Base-by-base conservation (phyloP, 2,797 vertebrate species). In the Danio jaintianensis region DNA sequence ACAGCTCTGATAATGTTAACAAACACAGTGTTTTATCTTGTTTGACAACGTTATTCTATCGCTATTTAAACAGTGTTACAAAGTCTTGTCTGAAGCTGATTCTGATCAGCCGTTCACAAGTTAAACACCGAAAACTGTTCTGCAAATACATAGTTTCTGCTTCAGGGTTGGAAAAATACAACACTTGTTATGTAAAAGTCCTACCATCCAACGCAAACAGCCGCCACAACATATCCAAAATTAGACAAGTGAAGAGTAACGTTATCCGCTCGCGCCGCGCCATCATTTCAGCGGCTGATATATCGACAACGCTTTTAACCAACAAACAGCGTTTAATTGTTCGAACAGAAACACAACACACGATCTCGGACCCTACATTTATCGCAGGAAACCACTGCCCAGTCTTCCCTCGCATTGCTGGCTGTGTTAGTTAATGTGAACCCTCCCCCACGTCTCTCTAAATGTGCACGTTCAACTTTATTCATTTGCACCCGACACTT, bases 221-320 rank as follows among this genome's bases (percentile, higher is more conserved):
- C 77, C 59, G 58, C 73, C 62, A 64, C 40, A 78, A 50, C 69
- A 82, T 56, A 78, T 75, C 69, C 85, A 84, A 1, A 50, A 84
- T 15, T 7, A 86, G 73, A 40, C 68, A 80, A 20, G 43, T 36
- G 45, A 71, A 68, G 1, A 29, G 29, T 29, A n/a, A n/a, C n/a
- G n/a, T n/a, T n/a, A 77, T 64, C 45, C 76, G n/a, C 9, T 29
- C 16, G 4, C 43, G 13, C 12, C 45, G 45, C n/a, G n/a, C n/a
- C 11, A 16, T 59, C 76, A 78, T 78, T 12, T 61, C 22, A 45
- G 4, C 7, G 5, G 0, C 5, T 2, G 7, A 15, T 12, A 10
- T 48, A 50, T 63, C 15, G 8, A 66, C 50, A 13, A 38, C 0
- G 62, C 29, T 56, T n/a, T n/a, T n/a, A 43, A 67, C 40, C 52